Evolutionary conservation across 2,888 invertebrate species (phyloP).

Genomic region (Acrocera orbiculus): DNA sequence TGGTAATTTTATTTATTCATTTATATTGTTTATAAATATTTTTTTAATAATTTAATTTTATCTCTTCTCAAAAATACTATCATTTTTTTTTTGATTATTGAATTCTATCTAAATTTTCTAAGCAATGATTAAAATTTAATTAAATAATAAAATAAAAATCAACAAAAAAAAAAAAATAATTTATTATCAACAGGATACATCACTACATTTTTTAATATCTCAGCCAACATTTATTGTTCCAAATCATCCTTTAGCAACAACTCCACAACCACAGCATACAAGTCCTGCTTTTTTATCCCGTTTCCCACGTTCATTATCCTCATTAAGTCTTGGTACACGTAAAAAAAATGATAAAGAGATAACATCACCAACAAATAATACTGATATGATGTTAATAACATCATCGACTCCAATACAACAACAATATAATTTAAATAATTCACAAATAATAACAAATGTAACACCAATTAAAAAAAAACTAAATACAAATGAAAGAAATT

Average conservation of each 20-base stretch:
- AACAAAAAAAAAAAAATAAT: conserved; percentile 6
- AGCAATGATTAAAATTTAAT: not conserved
- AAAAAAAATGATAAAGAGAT: conserved; percentile 30
- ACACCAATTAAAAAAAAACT: conserved; percentile 26
- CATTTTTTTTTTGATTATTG: conserved; percentile 2
- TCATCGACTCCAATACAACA: conserved; percentile 9
- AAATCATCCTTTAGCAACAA: conserved; percentile 12
- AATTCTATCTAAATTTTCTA: conserved; percentile 2
- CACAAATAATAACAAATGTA: conserved; percentile 10
- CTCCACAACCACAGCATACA: conserved; percentile 18
- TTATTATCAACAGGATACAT: conserved; percentile 12
- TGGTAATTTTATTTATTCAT: too few relatives aligned
- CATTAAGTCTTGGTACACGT: conserved; percentile 29
- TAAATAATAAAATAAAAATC: conserved; percentile 2
- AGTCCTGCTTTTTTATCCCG: conserved; percentile 31
- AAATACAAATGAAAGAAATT: conserved; percentile 21
- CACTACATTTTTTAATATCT: conserved; percentile 10
- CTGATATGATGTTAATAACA: conserved; percentile 8
- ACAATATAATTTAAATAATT: too few relatives aligned
- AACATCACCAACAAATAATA: conserved; percentile 23
- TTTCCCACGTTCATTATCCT: conserved; percentile 31
- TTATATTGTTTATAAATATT: too few relatives aligned
- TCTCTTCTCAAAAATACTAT: conserved; percentile 3
- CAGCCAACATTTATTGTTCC: conserved; percentile 18
- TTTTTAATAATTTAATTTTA: too few relatives aligned